phyloP scores from a whole-genome alignment of 2,888 invertebrate genomes.

The Lepas anatifera region DNA sequence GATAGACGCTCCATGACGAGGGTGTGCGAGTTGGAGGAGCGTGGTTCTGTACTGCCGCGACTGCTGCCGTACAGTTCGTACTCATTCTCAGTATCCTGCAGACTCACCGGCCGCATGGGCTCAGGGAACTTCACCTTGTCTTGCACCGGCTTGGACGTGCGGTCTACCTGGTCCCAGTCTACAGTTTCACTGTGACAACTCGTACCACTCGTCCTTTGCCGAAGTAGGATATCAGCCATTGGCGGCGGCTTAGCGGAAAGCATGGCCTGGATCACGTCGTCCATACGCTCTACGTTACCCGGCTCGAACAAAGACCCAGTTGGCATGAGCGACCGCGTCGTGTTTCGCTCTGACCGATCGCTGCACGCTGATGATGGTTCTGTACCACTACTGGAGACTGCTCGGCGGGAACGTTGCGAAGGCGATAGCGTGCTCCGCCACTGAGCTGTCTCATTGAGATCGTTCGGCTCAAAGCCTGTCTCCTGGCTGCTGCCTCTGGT shows the following conservation, averaged over 20 bases:
- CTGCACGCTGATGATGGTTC: not conserved
- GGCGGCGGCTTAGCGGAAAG: not conserved
- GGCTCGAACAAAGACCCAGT: not conserved
- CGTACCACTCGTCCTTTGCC: too few species aligned
- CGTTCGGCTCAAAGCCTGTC: not conserved
- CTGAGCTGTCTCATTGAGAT: not conserved
- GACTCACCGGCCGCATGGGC: not conserved
- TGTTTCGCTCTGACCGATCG: not conserved
- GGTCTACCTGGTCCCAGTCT: conserved; percentile 5
- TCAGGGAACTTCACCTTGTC: not conserved
- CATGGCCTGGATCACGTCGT: not conserved
- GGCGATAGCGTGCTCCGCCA: not conserved
- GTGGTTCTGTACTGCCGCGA: not conserved
- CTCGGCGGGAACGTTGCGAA: not conserved
- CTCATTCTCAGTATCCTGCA: not conserved
- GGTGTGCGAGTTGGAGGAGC: not conserved
- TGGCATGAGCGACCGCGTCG: not conserved
- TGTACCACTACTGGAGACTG: not conserved
- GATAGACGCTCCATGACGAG: not conserved
- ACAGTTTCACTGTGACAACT: too few species aligned
- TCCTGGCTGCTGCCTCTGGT: conserved; percentile 7
- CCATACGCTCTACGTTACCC: not conserved
- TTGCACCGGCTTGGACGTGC: not conserved
- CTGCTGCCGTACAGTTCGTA: not conserved
- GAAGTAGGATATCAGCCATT: too few species aligned